Evolutionary conservation across 2,888 invertebrate genomes (phyloP), one percentile per base, ranked within the genome.

Genomic region (Epistrophella euchroma): DNA sequence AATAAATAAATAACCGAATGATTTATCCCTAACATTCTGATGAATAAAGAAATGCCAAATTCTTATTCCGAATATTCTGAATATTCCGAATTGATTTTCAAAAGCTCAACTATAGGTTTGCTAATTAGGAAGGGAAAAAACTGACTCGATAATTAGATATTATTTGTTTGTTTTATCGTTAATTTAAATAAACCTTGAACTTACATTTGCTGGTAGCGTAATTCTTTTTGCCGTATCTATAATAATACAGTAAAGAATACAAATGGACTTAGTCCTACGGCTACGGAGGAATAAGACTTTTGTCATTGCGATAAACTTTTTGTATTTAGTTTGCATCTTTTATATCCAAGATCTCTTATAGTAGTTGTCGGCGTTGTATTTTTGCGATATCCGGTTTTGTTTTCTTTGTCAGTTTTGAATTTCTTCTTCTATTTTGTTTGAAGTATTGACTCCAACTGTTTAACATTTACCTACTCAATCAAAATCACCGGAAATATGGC

Each of bases 201-300:
- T 66, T 47, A 66, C 66, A 47, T 66, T 47, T 66, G 35, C 15
- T 19, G 47, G 19, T 15, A 47, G 47, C 0, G 47, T 13, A 9
- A 66, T 32, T 35, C 35, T 17, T 40, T 35, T 66, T 19, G 66
- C 66, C 3, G 66, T 66, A 15, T 66, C 66, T 15, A 66, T 47
- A 35, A 66, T 47, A 1, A 66, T 66, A 19, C 66, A 66, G 5
- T 66, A 66, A 19, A 66, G 66, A 4, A 66, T 66, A 32, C 47
- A 66, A 66, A 66, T 47, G 15, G 66, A 66, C 11, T 47, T 66
- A 9, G 17, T 66, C 35, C 35, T 66, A 1, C 35, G 45, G 9
- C 35, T 66, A 1, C 35, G 45, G 9, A 25, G n/a, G 13, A 17
- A 10, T 2, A 64, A 45, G 28, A 43, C 25, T 4, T 45, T 17